Evolutionary conservation across 2,797 vertebrate genomes (phyloP).

Genomic region (Myotis vivesi): DNA sequence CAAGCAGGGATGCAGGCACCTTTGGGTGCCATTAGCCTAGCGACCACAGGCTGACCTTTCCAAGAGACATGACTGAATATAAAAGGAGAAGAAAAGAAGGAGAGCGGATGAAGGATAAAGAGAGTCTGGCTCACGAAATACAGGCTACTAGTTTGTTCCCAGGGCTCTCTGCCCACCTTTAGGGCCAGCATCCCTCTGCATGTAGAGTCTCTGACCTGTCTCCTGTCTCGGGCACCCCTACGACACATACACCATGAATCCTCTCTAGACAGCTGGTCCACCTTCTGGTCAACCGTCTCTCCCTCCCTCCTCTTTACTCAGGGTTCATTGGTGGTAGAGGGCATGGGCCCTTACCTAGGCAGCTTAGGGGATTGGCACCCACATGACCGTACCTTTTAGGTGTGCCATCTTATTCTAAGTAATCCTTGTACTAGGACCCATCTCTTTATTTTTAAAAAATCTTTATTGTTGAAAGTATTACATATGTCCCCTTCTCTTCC

Average conservation of each 20-base stretch:
- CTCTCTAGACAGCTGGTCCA: neutral
- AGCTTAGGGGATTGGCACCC: neutral
- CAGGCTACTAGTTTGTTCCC: conserved; percentile 37
- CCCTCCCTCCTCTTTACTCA: neutral
- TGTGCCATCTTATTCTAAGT: neutral
- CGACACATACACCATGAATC: neutral
- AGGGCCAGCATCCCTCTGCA: neutral
- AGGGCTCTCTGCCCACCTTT: neutral
- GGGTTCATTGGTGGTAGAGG: neutral
- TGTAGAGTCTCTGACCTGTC: neutral
- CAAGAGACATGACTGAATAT: conserved; percentile 29
- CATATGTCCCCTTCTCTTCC: too few species aligned
- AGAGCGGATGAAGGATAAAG: neutral
- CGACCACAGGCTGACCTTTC: conserved; percentile 38
- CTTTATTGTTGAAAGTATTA: too few species aligned
- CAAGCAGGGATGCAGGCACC: neutral
- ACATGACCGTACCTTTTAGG: neutral
- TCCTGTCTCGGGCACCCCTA: neutral
- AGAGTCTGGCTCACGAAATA: neutral
- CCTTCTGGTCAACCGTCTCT: neutral
- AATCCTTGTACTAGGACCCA: neutral
- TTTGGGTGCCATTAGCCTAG: neutral
- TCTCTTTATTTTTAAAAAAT: too few species aligned
- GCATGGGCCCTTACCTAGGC: neutral
- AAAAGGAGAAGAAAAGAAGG: conserved; percentile 57